A percentile compares a stretch with the other conserved stretches of the same genome.
Conservation (phyloP, 2,113 vertebrate species). For the Nannobrachium achirus region DNA sequence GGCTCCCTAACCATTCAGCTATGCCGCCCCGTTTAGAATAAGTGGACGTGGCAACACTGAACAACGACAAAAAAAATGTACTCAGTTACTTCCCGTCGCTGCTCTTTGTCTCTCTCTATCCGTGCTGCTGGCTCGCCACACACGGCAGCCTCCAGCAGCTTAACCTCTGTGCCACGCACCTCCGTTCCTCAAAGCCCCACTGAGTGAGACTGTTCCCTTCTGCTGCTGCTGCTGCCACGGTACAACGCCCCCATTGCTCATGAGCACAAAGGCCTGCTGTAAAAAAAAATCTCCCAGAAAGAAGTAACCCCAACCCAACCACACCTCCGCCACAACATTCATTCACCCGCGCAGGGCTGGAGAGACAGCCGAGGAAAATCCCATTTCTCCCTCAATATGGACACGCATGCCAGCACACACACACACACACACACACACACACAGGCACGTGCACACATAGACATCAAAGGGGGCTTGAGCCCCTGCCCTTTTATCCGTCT, state of each 20-base stretch:
- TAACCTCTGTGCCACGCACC: slow-evolving; percentile 68
- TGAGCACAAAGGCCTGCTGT: slow-evolving; percentile 67
- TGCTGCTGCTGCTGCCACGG: slow-evolving; percentile 60
- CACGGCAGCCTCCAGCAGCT: slow-evolving; percentile 49
- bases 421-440: slow-evolving; percentile 17
- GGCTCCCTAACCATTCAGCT: no score
- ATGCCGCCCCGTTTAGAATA: no score
- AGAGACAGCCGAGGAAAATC: slow-evolving; percentile 69
- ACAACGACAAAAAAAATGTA: no score
- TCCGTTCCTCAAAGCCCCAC: slow-evolving; percentile 56
- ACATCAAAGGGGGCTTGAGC: no score
- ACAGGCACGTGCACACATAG: slow-evolving; percentile 15
- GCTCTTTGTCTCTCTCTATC: slow-evolving; percentile 31
- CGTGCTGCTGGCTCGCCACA: slow-evolving; percentile 54
- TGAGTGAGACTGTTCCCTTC: slow-evolving; percentile 48
- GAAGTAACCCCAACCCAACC: slow-evolving; percentile 58
- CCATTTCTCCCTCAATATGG: slow-evolving; percentile 52
- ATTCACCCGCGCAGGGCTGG: slow-evolving; percentile 49
- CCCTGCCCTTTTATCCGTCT: no score
- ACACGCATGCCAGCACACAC: slow-evolving; percentile 10
- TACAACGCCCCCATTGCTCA: slow-evolving; percentile 68
- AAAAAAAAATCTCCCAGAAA: slow-evolving; percentile 66
- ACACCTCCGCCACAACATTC: slow-evolving; percentile 66
- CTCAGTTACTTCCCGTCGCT: no score
- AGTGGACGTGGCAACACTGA: no score